These are phyloP conservation scores for Dryobotodes eremita DNA, from an alignment of 2,888 invertebrate species.

Conservation along the genomic window DNA sequence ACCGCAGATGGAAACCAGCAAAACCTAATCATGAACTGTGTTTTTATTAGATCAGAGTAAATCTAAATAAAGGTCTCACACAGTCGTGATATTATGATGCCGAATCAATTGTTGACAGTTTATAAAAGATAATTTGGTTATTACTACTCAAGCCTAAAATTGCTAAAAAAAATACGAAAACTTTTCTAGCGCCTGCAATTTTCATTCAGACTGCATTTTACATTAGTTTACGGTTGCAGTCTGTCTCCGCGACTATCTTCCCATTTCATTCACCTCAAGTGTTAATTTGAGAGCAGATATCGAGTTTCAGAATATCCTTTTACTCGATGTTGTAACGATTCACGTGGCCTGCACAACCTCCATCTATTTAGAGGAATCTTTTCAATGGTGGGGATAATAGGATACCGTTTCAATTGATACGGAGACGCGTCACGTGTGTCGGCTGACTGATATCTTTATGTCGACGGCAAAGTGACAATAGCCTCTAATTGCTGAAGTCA, in stretches of 20 bases:
- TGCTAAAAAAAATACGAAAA: background rate
- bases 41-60: background rate
- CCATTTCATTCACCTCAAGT: background rate
- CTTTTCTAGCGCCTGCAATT: too few species aligned
- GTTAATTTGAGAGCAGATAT: slow-evolving; percentile 24
- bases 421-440: background rate
- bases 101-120: background rate
- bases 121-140: background rate
- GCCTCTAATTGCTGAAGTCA: background rate
- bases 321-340: slow-evolving; percentile 11
- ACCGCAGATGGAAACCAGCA: background rate
- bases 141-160: background rate
- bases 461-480: background rate
- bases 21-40: background rate
- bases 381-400: slow-evolving; percentile 24
- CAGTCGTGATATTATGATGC: background rate
- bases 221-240: background rate
- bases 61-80: background rate
- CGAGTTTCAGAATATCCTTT: slow-evolving; percentile 18
- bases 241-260: background rate
- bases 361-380: slow-evolving; percentile 15
- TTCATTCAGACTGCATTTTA: background rate
- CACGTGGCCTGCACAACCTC: slow-evolving; percentile 26
- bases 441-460: background rate
- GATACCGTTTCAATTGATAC: slow-evolving; percentile 19